Evolutionary conservation across 1,140 invertebrate species (phyloP), one percentile per base, ranked within the genome.

Genomic region (Galleria mellonella): DNA sequence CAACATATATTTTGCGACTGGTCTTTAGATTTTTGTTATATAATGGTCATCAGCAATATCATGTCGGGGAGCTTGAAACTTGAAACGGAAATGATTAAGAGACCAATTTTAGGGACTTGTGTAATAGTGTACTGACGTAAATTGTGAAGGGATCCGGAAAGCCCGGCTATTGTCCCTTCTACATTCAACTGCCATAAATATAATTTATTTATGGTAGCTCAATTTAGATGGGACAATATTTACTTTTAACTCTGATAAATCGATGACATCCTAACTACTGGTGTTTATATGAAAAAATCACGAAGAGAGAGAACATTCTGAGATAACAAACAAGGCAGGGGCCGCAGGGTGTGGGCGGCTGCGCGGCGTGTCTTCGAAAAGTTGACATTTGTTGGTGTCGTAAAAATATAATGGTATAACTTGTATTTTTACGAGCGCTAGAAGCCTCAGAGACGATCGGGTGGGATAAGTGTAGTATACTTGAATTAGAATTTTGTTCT

Each of bases 381-480:
- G 51, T 74, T 74, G 60, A 74, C 67, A 71, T 65, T 74, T 61
- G 67, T 71, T 60, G 59, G 53, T 58, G 58, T 74, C 67, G 58
- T 74, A 71, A 74, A 70, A 71, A 71, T 71, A 65, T 73, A 69
- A 71, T 61, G 60, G 57, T 58, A 58, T 66, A 70, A 70, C 59
- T 70, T 69, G 58, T 64, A 57, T 69, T 71, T 63, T 70, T 71
- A 74, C 65, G 63, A 71, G 55, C 51, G 43, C 52, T 55, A 55
- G 55, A 53, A 70, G 55, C 55, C 56, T 47, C 43, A 33, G 43
- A 48, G 53, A 55, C 51, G 50, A 67, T 50, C 54, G 52, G 43
- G 44, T 51, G 31, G 65, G 50, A 58, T 58, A 49, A 60, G 47
- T 41, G 46, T 42, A 42, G 39, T 38, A 38, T 23, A 52, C 33